Evolutionary conservation across 2,888 invertebrate species (phyloP).

Genomic region (Thelaira solivaga): DNA sequence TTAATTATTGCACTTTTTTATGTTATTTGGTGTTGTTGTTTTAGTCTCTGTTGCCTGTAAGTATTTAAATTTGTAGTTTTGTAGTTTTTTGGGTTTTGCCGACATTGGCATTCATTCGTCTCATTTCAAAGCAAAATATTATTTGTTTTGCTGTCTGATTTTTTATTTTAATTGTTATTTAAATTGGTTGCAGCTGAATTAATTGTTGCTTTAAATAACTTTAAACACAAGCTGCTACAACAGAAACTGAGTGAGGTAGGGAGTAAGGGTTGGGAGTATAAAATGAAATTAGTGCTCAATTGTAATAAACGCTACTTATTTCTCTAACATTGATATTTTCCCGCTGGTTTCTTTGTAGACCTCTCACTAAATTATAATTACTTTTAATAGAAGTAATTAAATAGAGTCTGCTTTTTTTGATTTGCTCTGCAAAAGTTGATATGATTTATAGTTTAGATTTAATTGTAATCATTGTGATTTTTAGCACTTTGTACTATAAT

Average conservation of each 20-base stretch:
- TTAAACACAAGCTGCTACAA: background rate
- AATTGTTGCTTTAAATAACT: background rate
- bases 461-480: too few relatives aligned
- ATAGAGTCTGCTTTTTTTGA: too few relatives aligned
- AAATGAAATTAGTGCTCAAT: background rate
- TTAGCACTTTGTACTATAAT: too few relatives aligned
- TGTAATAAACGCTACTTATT: background rate
- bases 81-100: constrained; percentile 32
- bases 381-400: too few relatives aligned
- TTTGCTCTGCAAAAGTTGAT: too few relatives aligned
- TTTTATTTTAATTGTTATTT: constrained; percentile 59
- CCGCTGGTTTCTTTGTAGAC: background rate
- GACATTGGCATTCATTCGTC: constrained; percentile 61
- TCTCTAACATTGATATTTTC: background rate
- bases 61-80: constrained; percentile 45
- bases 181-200: constrained; percentile 38
- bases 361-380: too few relatives aligned
- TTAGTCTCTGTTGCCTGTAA: background rate
- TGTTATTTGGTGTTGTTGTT: too few relatives aligned
- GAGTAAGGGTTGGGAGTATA: constrained; percentile 3
- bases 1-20: constrained; percentile 21
- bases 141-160: constrained; percentile 7
- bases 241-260: background rate
- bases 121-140: constrained; percentile 19
- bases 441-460: too few relatives aligned